Base-by-base conservation (phyloP, 2,797 vertebrate genomes). In the Acanthis flammea region DNA sequence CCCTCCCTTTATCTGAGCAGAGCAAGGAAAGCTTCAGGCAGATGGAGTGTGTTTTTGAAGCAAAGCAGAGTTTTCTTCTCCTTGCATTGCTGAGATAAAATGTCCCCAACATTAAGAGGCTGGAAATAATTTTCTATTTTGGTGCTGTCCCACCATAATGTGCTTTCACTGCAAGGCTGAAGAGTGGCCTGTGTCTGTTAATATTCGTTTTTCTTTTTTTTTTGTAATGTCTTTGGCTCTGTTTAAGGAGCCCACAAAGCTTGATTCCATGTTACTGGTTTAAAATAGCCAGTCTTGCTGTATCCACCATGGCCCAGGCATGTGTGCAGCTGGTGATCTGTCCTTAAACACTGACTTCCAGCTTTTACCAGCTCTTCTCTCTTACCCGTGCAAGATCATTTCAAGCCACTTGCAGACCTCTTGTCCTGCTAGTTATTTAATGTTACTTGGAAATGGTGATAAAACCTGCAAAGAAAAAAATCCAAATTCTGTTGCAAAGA, bases 171-270 rank as follows among this genome's bases (percentile, higher is more conserved):
- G 41, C 61, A 58, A 65, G 11, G 24, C 33, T 65, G 33, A 66
- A 61, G 24, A 54, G n/a, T 57, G 13, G 8, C 30, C 58, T 10
- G 0, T n/a, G 25, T 22, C 24, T 8, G 4, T 12, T 24, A 12
- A 12, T 23, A 0, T 15, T 16, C 39, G 30, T 10, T 30, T 5
- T 16, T 1, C 9, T 1, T 60, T 6, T 28, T 9, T 31, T 9
- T 33, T 37, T 41, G 7, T 2, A 18, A 18, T 74, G 54, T 22
- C 21, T 63, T n/a, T 86, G 51, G 2, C 21, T 48, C 4, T 76
- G 37, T 60, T 12, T 41, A 39, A 39, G 72, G 50, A 70, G 18
- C 37, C n/a, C 21, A 7, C 19, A 41, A 39, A 22, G 19, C 16
- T 33, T 23, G 47, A 12, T 53, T 82, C 28, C 12, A 2, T 41